Evolutionary conservation across 2,888 invertebrate species (phyloP).

Genomic region (Venusia cambrica): DNA sequence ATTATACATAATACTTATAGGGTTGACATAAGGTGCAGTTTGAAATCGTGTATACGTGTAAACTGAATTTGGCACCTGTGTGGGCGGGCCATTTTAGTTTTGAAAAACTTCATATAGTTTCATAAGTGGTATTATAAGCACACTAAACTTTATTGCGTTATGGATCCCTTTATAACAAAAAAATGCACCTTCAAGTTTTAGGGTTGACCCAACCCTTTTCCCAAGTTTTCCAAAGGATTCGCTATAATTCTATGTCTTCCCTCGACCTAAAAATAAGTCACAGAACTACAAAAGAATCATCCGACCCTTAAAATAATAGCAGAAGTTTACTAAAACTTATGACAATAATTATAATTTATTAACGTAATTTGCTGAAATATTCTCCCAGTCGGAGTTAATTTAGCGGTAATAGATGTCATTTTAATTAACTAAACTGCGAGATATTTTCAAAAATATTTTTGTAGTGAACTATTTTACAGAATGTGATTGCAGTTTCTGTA

Average conservation of each 20-base stretch:
- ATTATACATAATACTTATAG: too few relatives aligned
- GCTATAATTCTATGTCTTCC: slow-evolving; percentile 9
- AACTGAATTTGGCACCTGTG: not conserved
- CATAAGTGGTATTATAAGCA: too few relatives aligned
- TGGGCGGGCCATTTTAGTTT: too few relatives aligned
- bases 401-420: slow-evolving; percentile 21
- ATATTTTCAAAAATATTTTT: slow-evolving; percentile 3
- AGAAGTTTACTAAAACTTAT: slow-evolving; percentile 38
- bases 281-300: slow-evolving; percentile 24
- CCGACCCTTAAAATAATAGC: slow-evolving; percentile 38
- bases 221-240: slow-evolving; percentile 2
- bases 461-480: too few relatives aligned
- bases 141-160: too few relatives aligned
- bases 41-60: slow-evolving; percentile 1
- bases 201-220: slow-evolving; percentile 5
- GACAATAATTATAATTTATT: slow-evolving; percentile 43
- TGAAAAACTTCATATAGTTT: too few relatives aligned
- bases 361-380: slow-evolving; percentile 32
- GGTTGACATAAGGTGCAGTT: slow-evolving; percentile 11
- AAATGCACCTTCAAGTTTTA: not conserved
- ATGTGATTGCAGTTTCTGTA: too few relatives aligned
- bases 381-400: slow-evolving; percentile 28
- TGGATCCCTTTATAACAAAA: too few relatives aligned
- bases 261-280: slow-evolving; percentile 10
- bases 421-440: slow-evolving; percentile 13